Base-by-base conservation (phyloP, 2,888 invertebrate species). In the Trissonchulus sp. region DNA sequence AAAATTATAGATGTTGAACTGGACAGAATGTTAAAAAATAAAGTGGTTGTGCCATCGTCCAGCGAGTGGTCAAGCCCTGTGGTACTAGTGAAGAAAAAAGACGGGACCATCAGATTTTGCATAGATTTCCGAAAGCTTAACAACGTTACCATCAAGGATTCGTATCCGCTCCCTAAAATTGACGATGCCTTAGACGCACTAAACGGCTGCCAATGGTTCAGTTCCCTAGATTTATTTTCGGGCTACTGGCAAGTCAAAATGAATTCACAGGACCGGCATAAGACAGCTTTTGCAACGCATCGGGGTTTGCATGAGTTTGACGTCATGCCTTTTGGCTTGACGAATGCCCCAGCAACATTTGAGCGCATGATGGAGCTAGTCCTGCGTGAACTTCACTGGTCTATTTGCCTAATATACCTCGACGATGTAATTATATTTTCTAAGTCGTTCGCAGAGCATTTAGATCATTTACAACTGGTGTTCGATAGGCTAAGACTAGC, bases 21-120 rank as follows among this genome's bases (percentile, higher is more conserved):
- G 23, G 48, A 48, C 48, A 48, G 23, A 23, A 48, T 48, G 69
- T 18, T 69, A 33, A 30, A 69, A 69, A 15, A 30, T 30, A 37
- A 48, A 23, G 69, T 77, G n/a, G 72, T 76, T 35, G 76, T 77
- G 33, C 81, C 78, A 1, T 82, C 82, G 1, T 76, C 74, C 1
- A 81, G 80, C 38, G 82, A 83, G 0, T 85, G 82, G 82, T 78
- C 81, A 3, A 78, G 81, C 0, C 84, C 83, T 0, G 78, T 83
- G 1, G 81, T 84, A 8, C 72, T 85, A 1, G 82, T 83, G 0
- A 79, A 78, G 31, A 85, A 84, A 78, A 82, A 82, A 75, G 78
- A 80, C 73, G 79, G 77, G 33, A 71, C 72, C n/a, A 77, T 31
- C 68, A 77, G 76, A 73, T 79, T 78, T 18, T 80, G 80, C 65